Evolutionary conservation across 1,140 invertebrate species (phyloP), one percentile per base, ranked within the genome.

Genomic region (Radopholus similis): DNA sequence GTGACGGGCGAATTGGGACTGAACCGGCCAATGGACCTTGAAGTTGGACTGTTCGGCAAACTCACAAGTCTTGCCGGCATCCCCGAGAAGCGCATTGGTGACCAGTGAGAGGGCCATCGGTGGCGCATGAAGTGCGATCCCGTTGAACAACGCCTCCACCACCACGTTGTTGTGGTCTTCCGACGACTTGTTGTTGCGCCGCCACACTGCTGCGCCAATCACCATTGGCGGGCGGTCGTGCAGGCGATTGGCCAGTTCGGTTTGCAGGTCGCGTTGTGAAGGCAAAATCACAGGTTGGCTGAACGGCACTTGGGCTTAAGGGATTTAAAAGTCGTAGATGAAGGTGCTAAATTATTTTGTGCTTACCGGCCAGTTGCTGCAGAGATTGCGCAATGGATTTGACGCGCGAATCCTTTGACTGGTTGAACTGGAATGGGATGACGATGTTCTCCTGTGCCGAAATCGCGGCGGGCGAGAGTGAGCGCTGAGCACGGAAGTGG

Each of bases 121-220:
- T 4, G 72, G 72, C 15, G 54, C 44, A 37, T 73, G 72, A 34
- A 32, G 30, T 9, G 74, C 73, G 21, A 40, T 59, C 13, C 72
- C 72, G 57, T 73, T 73, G 47, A 73, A 73, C 8, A 73, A 26
- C 4, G 74, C 74, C n/a, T 37, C 23, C 9, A 75, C 28, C n/a
- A 54, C 42, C 28, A 34, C 21, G 21, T 70, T 68, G 35, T 18
- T 37, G n/a, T n/a, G n/a, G n/a, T n/a, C n/a, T n/a, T n/a, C n/a
- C n/a, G 35, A 11, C 3, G 67, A 23, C 15, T 53, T 23, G 23
- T 66, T 71, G 15, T 53, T 13, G n/a, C n/a, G n/a, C n/a, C n/a
- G n/a, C n/a, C 26, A 58, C 15, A 68, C 56, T 18, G 65, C 65
- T 15, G 70, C 72, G n/a, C 72, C 72, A 44, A 77, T 65, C 9